A percentile compares a stretch with the other conserved stretches of the same genome.
phyloP scores from a whole-genome alignment of 2,113 vertebrate species.

The Gila orcuttii region DNA sequence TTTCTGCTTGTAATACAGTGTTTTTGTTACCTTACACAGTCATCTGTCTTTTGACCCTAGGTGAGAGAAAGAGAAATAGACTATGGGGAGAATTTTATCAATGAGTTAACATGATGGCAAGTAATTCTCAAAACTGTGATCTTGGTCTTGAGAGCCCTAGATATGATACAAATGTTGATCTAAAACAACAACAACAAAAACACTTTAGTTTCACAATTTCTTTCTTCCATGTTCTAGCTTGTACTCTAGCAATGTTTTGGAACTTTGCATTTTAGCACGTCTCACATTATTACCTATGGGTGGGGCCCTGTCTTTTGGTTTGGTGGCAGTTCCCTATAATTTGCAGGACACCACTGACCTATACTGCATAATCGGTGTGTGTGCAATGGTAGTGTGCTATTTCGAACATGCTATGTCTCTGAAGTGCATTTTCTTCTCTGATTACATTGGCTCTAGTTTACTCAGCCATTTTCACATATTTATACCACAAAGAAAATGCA shows the following conservation, averaged over 20 bases:
- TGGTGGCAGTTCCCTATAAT: not conserved
- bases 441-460: constrained; percentile 1
- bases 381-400: not conserved
- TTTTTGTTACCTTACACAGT: not conserved
- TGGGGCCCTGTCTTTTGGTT: not conserved
- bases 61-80: not conserved
- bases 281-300: not conserved
- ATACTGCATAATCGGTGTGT: not conserved
- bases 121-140: too few species aligned
- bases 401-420: not conserved
- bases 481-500: constrained; percentile 22
- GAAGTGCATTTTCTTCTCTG: not conserved
- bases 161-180: not conserved
- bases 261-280: not conserved
- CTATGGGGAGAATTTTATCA: not conserved
- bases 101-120: too few species aligned
- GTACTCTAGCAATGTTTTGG: not conserved
- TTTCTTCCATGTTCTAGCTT: not conserved
- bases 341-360: not conserved
- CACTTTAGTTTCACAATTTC: not conserved
- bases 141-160: not conserved
- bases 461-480: not conserved
- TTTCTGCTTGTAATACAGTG: not conserved
- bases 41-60: not conserved
- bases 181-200: too few species aligned